Evolutionary conservation across 1,140 invertebrate genomes (phyloP), one percentile per base, ranked within the genome.

Genomic region (Cherax destructor): DNA sequence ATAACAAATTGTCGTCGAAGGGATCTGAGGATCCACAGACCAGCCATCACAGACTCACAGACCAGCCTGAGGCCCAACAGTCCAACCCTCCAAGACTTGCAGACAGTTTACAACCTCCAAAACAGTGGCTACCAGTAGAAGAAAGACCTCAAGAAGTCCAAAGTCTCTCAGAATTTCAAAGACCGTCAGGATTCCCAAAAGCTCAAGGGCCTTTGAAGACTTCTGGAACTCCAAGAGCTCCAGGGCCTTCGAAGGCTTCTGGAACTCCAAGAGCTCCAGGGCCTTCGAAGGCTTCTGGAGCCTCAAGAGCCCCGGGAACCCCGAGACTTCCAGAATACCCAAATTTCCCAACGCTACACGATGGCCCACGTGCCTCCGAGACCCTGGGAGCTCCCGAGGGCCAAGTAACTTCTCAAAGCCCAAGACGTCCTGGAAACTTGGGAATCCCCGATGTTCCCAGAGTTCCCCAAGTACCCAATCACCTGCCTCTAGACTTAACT

Each of bases 401-500:
- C 21, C 21, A 74, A 10, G 7, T 11, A 74, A 74, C n/a, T 74
- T 74, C 21, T n/a, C 59, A 69, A 47, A 69, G 1, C 16, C 30
- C 65, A 18, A 56, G 24, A 21, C 61, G 10, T 18, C 30, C 24
- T 11, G 41, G 18, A 69, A 69, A 65, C 59, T 47, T 47, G 41
- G 69, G 24, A 69, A 21, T 16, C 7, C 88, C 83, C 9, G 83
- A 84, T 50, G 74, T 41, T 69, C 88, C 88, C 5, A 49, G 88
- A 49, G 88, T 72, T 18, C 88, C 88, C 47, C 76, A 85, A 52
- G 76, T 86, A 3, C 88, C 88, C 9, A 69, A 83, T 1, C 88
- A 91, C 81, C 76, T 91, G 88, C 88, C 88, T 7, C 56, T 85
- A 1, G 88, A 79, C 76, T 76, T 91, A 4, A 77, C 77, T 9